phyloP scores from a whole-genome alignment of 2,797 vertebrate species.

The Geotria australis region DNA sequence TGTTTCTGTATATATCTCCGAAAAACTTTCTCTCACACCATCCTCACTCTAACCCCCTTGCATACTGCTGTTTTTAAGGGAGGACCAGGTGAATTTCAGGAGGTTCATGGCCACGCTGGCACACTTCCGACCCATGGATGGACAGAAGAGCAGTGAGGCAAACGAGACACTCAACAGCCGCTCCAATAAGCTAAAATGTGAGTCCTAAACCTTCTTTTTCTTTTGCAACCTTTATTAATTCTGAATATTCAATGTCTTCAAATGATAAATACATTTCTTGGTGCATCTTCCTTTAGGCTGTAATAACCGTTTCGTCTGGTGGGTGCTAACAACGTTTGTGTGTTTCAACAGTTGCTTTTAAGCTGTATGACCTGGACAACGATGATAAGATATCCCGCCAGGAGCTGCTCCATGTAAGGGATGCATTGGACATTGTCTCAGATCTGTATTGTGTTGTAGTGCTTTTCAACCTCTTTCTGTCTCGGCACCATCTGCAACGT shows the following conservation, averaged over 20 bases:
- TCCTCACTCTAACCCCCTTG: too few species aligned
- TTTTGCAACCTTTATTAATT: not conserved
- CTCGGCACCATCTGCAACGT: too few species aligned
- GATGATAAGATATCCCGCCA: conserved; percentile 94
- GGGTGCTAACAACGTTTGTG: not conserved
- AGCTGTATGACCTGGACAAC: conserved; percentile 81
- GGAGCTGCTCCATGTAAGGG: conserved; percentile 62
- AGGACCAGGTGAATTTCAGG: conserved; percentile 93
- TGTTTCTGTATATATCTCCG: too few species aligned
- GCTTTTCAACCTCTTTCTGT: too few species aligned
- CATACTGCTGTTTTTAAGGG: conserved; percentile 13
- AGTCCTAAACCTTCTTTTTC: too few species aligned
- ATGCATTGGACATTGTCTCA: not conserved
- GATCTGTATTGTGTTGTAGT: not conserved
- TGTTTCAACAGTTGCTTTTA: conserved; percentile 49
- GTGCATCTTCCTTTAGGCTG: too few species aligned
- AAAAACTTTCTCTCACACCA: too few species aligned
- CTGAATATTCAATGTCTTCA: not conserved
- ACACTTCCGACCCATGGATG: not conserved
- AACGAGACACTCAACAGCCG: too few species aligned
- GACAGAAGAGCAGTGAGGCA: too few species aligned
- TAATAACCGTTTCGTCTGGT: too few species aligned
- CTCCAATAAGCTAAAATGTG: too few species aligned
- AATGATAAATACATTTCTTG: too few species aligned
- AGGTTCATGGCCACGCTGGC: conserved; percentile 42